Evolutionary conservation across 1,140 invertebrate species (phyloP), one percentile per base, ranked within the genome.

Genomic region (Agraylea sexmaculata): DNA sequence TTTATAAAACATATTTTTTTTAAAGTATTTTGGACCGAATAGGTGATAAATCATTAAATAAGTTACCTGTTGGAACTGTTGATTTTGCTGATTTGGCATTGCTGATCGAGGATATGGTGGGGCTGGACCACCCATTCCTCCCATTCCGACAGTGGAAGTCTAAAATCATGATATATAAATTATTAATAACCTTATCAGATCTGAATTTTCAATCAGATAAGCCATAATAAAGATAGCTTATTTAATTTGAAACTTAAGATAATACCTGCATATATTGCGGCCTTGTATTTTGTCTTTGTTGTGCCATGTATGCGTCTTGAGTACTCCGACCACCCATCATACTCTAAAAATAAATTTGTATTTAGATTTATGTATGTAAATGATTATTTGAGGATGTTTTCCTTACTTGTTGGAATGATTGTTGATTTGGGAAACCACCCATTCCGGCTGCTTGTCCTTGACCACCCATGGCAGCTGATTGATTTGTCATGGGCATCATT

Each of bases 101-200:
- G 64, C 58, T 15, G 49, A 47, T 28, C 62, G 57, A 3, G 63
- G 61, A 45, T 78, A 78, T 0, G 75, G 71, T 23, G 75, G 73
- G 12, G 74, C 73, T 3, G 71, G 71, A n/a, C 67, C 71, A 37
- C 65, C 70, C 69, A 75, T 74, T 41, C 68, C 71, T 23, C 74
- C 74, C 75, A 79, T 78, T 3, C 75, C 76, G 13, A 78, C 75
- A 55, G 78, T 78, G 1, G 75, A 73, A 5, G 75, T 71, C 64
- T 77, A 55, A 32, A 49, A 46, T 10, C 15, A n/a, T 22, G 31
- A 33, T 23, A 22, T 20, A 13, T 39, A 23, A 17, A 30, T 17
- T 40, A 33, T 38, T 2, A 33, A 37, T 23, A 22, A 34, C 19
- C 20, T 40, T 40, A 23, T 37, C 27, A 20, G 16, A n/a, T 17